Evolutionary conservation across 2,797 vertebrate genomes (phyloP).

Genomic region (Trachurus trachurus): DNA sequence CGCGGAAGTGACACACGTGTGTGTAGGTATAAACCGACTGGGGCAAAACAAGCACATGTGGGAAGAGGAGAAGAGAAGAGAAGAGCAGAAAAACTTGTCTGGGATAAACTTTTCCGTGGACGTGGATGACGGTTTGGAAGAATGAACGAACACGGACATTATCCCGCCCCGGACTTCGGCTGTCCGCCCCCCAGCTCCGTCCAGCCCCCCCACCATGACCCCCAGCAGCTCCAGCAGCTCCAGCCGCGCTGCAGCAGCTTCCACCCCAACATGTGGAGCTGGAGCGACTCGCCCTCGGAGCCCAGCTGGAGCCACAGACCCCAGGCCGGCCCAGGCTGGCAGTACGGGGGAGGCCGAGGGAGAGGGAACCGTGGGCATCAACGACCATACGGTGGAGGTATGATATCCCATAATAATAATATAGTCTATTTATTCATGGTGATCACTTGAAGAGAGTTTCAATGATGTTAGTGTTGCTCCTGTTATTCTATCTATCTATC

Average conservation of each 20-base stretch:
- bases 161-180: constrained; percentile 80
- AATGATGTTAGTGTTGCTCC: too few relatives aligned
- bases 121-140: background rate
- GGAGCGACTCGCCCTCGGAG: constrained; percentile 69
- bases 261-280: constrained; percentile 81
- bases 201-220: constrained; percentile 46
- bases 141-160: constrained; percentile 72
- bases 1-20: constrained; percentile 70
- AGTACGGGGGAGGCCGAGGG: constrained; percentile 11
- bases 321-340: constrained; percentile 50
- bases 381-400: constrained; percentile 53
- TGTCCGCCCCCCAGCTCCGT: constrained; percentile 56
- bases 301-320: constrained; percentile 42
- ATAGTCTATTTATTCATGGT: background rate
- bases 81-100: too few relatives aligned
- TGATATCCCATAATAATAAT: background rate
- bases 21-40: background rate
- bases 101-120: background rate
- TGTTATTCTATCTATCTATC: too few relatives aligned
- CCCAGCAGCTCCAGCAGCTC: constrained; percentile 5
- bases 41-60: constrained; percentile 68
- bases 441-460: background rate
- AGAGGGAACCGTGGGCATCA: constrained; percentile 1
- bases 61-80: background rate
- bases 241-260: constrained; percentile 67